A percentile compares a stretch with the other conserved stretches of the same genome.
phyloP scores from a whole-genome alignment of 2,113 vertebrate species.

The Actenoides hombroni region DNA sequence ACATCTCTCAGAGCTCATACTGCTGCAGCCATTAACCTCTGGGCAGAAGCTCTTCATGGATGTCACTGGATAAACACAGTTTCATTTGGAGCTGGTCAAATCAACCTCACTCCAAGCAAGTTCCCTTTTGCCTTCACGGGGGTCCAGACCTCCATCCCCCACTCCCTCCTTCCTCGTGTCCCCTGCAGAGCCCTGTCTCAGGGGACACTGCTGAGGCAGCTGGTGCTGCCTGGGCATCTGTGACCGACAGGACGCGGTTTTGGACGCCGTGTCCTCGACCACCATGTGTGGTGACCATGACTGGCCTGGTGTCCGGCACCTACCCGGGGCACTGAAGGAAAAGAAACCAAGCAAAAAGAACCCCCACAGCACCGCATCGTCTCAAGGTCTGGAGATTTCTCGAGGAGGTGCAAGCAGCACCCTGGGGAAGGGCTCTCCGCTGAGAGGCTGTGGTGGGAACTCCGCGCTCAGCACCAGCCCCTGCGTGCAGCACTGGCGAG shows the following conservation, averaged over 20 bases:
- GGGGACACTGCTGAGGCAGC: no score
- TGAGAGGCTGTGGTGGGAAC: not conserved
- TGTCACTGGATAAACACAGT: not conserved
- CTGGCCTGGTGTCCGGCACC: not conserved
- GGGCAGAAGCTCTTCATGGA: not conserved
- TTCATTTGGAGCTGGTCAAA: not conserved
- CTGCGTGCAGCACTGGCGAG: not conserved
- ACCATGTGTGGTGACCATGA: not conserved
- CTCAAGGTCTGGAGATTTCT: not conserved
- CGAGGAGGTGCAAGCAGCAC: accelerated
- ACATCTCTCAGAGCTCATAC: not conserved
- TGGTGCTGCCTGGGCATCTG: not conserved
- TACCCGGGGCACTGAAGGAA: not conserved
- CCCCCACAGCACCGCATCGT: no score
- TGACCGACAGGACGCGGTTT: not conserved
- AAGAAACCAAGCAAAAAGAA: not conserved
- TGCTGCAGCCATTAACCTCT: not conserved
- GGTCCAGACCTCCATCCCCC: not conserved
- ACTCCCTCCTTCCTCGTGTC: no score
- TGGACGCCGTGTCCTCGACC: not conserved
- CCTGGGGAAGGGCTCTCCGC: not conserved
- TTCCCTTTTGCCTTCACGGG: not conserved
- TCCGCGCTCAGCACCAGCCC: accelerated
- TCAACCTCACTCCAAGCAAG: not conserved
- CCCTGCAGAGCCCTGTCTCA: no score